Evolutionary conservation across 2,888 invertebrate genomes (phyloP), one percentile per base, ranked within the genome.

Genomic region (Agrochola lychnidis): DNA sequence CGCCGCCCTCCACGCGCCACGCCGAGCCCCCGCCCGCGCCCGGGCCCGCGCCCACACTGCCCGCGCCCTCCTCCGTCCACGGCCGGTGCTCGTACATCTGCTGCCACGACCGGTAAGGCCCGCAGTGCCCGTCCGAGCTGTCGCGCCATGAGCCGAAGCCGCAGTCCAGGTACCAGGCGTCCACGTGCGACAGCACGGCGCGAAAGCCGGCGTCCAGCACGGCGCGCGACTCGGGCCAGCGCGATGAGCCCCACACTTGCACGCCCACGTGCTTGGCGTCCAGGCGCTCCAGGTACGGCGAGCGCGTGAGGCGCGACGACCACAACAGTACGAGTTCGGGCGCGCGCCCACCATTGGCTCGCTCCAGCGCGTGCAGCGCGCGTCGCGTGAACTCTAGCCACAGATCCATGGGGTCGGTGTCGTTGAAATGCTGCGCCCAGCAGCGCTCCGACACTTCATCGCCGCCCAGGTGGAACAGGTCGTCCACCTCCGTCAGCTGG

Each of bases 151-250:
- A 98, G 0, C 98, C 98, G 92, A 98, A 98, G 1, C 99, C 99
- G 91, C 98, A 99, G 93, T 99, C 98, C 85, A 99, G 96, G 94
- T 98, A 99, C 98, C 98, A 98, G 7, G 98, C 98, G 92, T 99
- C 98, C 73, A 98, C 98, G 94, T 99, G 98, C 25, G 98, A 98
- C 76, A 98, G 94, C 75, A 99, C 98, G 70, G 98, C 97, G 76
- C 98, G 97, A 94, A 98, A 98, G 4, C 98, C 98, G 75, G 98
- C 98, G 85, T 98, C 97, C 42, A 98, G 94, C 7, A 98, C 97
- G 80, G 98, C 98, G 10, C 97, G 97, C 25, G 98, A 98, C 91
- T 98, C 98, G 3, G 98, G 97, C 98, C 98, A 98, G 64, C 97
- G 97, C 87, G 98, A 98, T 0, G 98, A 98, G 59, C 98, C 98